Evolutionary conservation across 2,113 vertebrate species (phyloP), one percentile per base, ranked within the genome.

Genomic region (Leptocoma aspasia): DNA sequence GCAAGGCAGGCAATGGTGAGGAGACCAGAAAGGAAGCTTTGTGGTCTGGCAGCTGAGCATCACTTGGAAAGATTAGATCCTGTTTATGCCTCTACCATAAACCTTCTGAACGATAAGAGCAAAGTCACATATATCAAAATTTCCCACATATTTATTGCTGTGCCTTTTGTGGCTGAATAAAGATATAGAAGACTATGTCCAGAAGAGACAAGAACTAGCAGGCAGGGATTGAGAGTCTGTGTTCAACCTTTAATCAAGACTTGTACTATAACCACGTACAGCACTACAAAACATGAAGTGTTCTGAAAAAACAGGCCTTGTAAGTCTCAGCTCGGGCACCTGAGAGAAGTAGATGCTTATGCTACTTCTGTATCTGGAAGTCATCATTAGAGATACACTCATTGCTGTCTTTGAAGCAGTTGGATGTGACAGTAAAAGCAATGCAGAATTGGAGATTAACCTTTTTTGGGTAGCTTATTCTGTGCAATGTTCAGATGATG

Each of bases 371-470:
- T 78, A 72, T 86, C 64, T 83, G 44, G 89, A 91, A 95, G 63
- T 78, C 28, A 73, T 92, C 44, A 89, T 95, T 82, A 81, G 44
- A 92, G 45, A 75, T 44, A 64, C 18, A 56, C 53, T 90, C 88
- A 83, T 75, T 11, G 33, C 68, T 90, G 79, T 90, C 76, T 94
- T 47, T 37, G 68, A 95, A 89, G 72, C 82, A 93, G 76, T 6
- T 70, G 60, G 52, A 94, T 86, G 33, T 5, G 33, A 94, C 80
- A 94, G 72, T 76, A 95, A 91, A 91, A 94, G 61, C 81, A 72
- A 18, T 37, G 63, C 0, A 0, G 56, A 96, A 93, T 6, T 63
- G 65, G 41, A 94, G 79, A 93, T 95, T 87, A 96, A 94, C 60
- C 61, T 94, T 95, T 93, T 60, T 66, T 14, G 42, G 68, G 82